Conservation (phyloP, 2,888 invertebrate species). For the Leucania comma region DNA sequence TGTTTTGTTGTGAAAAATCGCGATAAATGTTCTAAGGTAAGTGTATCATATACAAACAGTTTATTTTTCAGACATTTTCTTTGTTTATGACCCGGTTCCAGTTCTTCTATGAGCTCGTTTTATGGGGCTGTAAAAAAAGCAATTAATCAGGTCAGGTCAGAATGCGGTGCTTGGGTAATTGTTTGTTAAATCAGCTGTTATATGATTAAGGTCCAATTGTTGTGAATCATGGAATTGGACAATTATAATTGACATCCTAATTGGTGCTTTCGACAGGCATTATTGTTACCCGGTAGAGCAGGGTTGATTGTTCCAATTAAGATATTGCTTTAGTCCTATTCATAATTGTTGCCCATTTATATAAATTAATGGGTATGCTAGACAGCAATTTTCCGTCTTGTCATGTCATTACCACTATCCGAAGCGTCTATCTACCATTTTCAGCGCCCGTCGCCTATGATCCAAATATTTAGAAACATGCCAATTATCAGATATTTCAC, state of each 20-base stretch:
- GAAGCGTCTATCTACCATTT: background rate
- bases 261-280: background rate
- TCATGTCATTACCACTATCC: slow-evolving; percentile 2
- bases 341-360: background rate
- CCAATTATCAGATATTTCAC: slow-evolving; percentile 32
- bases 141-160: slow-evolving; percentile 63
- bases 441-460: slow-evolving; percentile 10
- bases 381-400: background rate
- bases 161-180: slow-evolving; percentile 40
- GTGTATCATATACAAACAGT: slow-evolving; percentile 37
- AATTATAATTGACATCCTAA: slow-evolving; percentile 20
- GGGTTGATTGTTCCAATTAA: slow-evolving; percentile 6
- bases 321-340: background rate
- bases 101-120: slow-evolving; percentile 33
- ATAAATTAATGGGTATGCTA: background rate
- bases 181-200: slow-evolving; percentile 50
- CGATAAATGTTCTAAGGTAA: slow-evolving; percentile 87
- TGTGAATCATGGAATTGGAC: slow-evolving; percentile 9
- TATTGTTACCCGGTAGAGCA: background rate
- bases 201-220: slow-evolving; percentile 18
- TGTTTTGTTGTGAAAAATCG: slow-evolving; percentile 79
- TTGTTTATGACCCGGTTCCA: background rate
- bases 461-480: slow-evolving; percentile 45
- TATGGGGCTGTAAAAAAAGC: slow-evolving; percentile 51
- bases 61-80: slow-evolving; percentile 35